Conservation (phyloP, 2,113 vertebrate species). For the Triplophysa siluroides region DNA sequence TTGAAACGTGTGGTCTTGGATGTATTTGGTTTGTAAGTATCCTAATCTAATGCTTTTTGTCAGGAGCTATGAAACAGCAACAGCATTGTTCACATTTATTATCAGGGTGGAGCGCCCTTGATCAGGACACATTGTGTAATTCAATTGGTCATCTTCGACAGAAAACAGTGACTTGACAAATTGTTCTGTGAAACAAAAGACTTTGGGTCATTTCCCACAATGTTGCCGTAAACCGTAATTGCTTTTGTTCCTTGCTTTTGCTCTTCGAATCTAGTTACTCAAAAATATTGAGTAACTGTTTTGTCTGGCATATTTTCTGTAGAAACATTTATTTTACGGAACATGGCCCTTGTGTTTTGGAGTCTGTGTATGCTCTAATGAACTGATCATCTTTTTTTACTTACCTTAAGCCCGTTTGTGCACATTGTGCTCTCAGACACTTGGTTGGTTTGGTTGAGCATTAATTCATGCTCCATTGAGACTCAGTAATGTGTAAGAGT, state of each 20-base stretch:
- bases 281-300: too few species aligned
- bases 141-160: neutral
- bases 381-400: slow-evolving; percentile 1
- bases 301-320: too few species aligned
- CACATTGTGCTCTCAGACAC: slow-evolving; percentile 10
- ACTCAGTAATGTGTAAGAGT: slow-evolving; percentile 42
- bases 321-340: too few species aligned
- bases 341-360: neutral
- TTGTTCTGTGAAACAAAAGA: slow-evolving; percentile 28
- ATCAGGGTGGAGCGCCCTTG: neutral
- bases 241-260: neutral
- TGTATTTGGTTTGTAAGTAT: too few species aligned
- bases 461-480: slow-evolving; percentile 37
- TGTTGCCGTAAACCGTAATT: slow-evolving; percentile 29
- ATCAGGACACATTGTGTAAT: neutral
- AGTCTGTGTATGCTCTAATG: neutral
- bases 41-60: too few species aligned
- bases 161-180: slow-evolving; percentile 15
- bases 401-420: slow-evolving; percentile 15
- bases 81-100: neutral
- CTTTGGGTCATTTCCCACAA: neutral
- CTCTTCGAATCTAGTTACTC: too few species aligned
- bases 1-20: too few species aligned
- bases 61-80: neutral
- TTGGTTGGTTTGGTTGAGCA: neutral